Base-by-base conservation (phyloP, 2,113 vertebrate genomes). In the Cheilinus undulatus region DNA sequence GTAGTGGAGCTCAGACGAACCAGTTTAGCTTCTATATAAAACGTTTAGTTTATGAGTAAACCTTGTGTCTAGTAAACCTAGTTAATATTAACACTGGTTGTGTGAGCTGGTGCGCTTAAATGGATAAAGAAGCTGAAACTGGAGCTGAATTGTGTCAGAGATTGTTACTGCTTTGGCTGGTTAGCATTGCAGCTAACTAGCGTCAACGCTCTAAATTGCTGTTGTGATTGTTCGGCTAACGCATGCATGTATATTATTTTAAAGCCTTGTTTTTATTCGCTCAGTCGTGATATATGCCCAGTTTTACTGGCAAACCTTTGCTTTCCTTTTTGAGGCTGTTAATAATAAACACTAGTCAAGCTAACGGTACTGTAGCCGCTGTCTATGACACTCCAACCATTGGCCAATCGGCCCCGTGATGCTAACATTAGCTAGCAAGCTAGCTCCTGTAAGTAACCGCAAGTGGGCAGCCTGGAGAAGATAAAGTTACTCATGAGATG, bases 101-200 rank as follows among this genome's bases (percentile, higher is more conserved):
- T n/a, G n/a, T n/a, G n/a, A n/a, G n/a, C n/a, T n/a, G n/a, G n/a
- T n/a, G n/a, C n/a, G n/a, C n/a, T n/a, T n/a, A n/a, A n/a, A n/a
- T n/a, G n/a, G n/a, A n/a, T n/a, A 32, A 32, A 9, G 30, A 8
- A 8, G 36, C 10, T 12, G 1, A 3, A 6, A 19, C 26, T 7
- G 12, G 15, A 1, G 7, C 0, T 5, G 10, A 1, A 30, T 62
- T 19, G 38, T 52, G 54, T 14, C 1, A 19, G n/a, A 12, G 42
- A 19, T 5, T 43, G 42, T 43, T 3, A 40, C 30, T 51, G 63
- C 17, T 48, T 9, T 2, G n/a, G 48, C 32, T 26, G 19, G 60
- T 2, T 77, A 78, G 73, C 73, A 53, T 46, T 0, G 38, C 7
- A 38, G 84, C 84, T 86, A 38, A 80, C 85, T 86, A 77, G 11